Percentiles rank a stretch among this genome's conserved stretches.
Conservation (phyloP, 1,140 invertebrate species). For the Heliconius hewitsoni region DNA sequence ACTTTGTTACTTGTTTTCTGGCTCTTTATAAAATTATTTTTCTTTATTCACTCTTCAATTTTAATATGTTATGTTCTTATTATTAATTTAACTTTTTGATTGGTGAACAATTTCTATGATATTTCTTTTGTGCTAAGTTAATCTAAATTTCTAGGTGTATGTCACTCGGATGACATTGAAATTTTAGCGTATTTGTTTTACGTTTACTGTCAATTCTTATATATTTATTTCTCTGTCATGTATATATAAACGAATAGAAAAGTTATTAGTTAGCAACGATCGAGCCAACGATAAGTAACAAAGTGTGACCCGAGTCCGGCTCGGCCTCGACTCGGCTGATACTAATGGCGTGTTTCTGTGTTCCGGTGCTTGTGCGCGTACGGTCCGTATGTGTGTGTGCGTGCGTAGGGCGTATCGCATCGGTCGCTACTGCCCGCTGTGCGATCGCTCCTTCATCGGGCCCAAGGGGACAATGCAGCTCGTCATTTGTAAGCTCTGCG, state of each 20-base stretch:
- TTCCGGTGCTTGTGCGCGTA: slow-evolving; percentile 77
- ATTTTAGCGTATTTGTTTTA: neutral
- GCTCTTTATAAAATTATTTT: slow-evolving; percentile 44
- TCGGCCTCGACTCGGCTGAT: slow-evolving; percentile 38
- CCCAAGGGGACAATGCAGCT: slow-evolving; percentile 81
- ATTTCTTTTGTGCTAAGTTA: neutral
- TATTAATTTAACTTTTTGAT: neutral
- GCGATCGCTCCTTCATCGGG: slow-evolving; percentile 81
- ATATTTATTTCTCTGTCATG: neutral
- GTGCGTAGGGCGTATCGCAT: slow-evolving; percentile 81
- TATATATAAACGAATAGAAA: neutral
- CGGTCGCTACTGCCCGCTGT: slow-evolving; percentile 81
- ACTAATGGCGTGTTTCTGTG: slow-evolving; percentile 80
- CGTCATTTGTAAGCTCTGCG: slow-evolving; percentile 81
- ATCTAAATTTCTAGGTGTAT: neutral
- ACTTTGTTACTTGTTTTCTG: slow-evolving; percentile 73
- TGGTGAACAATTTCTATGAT: neutral
- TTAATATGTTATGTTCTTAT: slow-evolving; percentile 1
- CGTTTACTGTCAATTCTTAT: neutral
- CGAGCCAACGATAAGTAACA: slow-evolving; percentile 57
- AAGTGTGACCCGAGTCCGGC: slow-evolving; percentile 45
- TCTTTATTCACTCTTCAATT: slow-evolving; percentile 6
- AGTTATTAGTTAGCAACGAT: neutral
- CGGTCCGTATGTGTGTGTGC: slow-evolving; percentile 72
- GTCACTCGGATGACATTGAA: neutral